Evolutionary conservation across 2,113 vertebrate genomes (phyloP).

Genomic region (Uria lomvia): DNA sequence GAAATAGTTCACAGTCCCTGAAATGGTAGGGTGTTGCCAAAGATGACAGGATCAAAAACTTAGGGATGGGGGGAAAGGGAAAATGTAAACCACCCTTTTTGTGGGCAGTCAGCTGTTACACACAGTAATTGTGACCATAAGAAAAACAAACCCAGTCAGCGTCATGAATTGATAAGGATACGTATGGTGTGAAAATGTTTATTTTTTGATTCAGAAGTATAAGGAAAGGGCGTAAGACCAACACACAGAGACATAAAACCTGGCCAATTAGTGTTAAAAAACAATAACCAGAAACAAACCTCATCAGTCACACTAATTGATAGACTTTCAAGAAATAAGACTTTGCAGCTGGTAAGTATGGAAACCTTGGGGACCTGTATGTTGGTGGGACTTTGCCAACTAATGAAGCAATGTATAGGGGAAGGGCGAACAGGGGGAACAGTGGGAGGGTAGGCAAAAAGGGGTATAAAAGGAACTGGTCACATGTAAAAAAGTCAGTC

Average conservation of each 20-base stretch:
- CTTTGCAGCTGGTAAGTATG: neutral
- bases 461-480: neutral
- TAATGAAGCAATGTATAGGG: neutral
- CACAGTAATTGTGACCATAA: too few relatives aligned
- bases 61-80: neutral
- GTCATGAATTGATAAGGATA: neutral
- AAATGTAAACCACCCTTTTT: neutral
- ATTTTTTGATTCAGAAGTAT: neutral
- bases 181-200: neutral
- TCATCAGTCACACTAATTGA: neutral
- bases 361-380: neutral
- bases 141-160: neutral
- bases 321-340: neutral
- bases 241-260: neutral
- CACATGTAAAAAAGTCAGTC: fast-evolving
- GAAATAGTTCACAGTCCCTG: neutral
- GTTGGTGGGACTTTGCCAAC: neutral
- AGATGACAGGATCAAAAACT: neutral
- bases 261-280: neutral
- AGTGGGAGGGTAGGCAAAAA: neutral
- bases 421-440: neutral
- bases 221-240: neutral
- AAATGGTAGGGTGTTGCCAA: neutral
- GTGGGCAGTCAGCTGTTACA: neutral
- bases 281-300: neutral